Conservation (phyloP, 2,797 vertebrate species). For the Poeciliopsis paucimaculata region DNA sequence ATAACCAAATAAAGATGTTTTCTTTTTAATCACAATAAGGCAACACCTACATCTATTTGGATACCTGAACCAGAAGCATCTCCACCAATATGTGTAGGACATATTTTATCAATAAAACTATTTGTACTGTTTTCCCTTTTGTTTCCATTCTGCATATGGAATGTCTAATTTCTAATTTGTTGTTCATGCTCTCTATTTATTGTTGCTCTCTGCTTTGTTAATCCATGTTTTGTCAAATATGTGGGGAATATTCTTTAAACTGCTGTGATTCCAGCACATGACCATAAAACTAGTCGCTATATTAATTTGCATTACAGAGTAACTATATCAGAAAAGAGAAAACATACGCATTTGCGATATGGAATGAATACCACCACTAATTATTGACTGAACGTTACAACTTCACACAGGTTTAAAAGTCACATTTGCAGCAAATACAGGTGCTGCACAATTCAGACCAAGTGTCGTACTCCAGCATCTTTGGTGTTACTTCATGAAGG, state of each 20-base stretch:
- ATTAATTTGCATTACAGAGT: not conserved
- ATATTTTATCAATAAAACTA: not conserved
- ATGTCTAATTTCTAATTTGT: not conserved
- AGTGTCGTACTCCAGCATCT: not conserved
- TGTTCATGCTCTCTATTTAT: not conserved
- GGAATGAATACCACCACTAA: not conserved
- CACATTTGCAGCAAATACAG: not conserved
- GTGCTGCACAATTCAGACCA: not conserved
- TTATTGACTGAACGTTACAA: not conserved
- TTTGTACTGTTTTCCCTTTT: not conserved
- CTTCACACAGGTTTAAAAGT: not conserved
- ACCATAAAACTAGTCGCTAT: no score
- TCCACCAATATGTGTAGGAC: not conserved
- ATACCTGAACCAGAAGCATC: not conserved
- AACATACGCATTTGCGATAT: not conserved
- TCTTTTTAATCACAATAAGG: not conserved
- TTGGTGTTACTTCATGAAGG: not conserved
- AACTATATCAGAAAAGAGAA: not conserved
- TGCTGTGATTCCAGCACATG: not conserved
- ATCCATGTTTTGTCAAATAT: not conserved
- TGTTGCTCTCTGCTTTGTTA: not conserved
- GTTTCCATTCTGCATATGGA: not conserved
- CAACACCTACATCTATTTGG: not conserved
- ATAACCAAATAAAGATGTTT: not conserved
- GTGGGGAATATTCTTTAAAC: not conserved